Evolutionary conservation across 2,797 vertebrate species (phyloP).

Genomic region (Hippocampus kuda): DNA sequence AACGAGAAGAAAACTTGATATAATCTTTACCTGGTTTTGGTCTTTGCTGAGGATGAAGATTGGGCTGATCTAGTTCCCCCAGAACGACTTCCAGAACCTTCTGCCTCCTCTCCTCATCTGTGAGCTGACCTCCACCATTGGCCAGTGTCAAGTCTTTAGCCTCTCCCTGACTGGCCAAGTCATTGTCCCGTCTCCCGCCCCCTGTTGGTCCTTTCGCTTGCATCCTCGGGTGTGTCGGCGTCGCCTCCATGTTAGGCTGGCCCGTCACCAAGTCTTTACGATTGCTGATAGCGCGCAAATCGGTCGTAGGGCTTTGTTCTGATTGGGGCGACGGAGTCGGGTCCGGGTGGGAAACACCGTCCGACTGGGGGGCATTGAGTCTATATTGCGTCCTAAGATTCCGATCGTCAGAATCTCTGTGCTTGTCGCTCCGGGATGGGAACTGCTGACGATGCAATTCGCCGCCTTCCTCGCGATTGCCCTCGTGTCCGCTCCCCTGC

Average conservation of each 20-base stretch:
- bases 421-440: constrained; percentile 9
- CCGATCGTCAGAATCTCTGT: constrained; percentile 9
- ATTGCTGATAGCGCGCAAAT: constrained; percentile 13
- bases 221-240: constrained; percentile 34
- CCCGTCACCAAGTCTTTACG: constrained; percentile 40
- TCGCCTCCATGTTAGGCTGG: constrained; percentile 22
- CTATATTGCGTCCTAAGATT: constrained; percentile 40
- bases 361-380: constrained; percentile 44
- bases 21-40: constrained; percentile 51
- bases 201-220: constrained; percentile 20
- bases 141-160: constrained; percentile 41
- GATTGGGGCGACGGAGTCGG: constrained; percentile 20
- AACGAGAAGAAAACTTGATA: not conserved
- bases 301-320: constrained; percentile 14
- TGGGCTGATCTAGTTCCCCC: constrained; percentile 35
- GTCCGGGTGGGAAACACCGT: constrained; percentile 32
- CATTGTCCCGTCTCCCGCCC: constrained; percentile 33
- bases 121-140: constrained; percentile 20
- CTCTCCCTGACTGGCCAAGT: constrained; percentile 32
- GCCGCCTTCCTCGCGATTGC: constrained; percentile 35
- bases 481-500: constrained; percentile 44
- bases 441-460: constrained; percentile 32
- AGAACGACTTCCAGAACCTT: constrained; percentile 48
- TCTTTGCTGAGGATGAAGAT: constrained; percentile 47
- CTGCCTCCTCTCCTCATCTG: constrained; percentile 43